Conservation (phyloP, 2,888 invertebrate genomes). For the Hipparchia sbordonii region DNA sequence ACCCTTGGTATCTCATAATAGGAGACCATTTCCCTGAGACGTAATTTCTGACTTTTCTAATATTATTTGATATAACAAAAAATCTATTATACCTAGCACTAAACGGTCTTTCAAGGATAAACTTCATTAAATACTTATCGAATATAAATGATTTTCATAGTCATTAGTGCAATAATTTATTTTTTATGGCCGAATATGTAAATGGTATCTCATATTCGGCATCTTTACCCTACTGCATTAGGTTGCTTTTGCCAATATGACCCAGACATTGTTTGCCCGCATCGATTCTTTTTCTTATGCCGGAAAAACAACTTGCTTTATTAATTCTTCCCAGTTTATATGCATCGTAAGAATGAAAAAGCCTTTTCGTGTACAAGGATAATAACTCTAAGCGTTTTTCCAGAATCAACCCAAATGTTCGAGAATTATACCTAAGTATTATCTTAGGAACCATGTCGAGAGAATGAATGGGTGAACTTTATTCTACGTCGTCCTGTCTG, state of each 20-base stretch:
- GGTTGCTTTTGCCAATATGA: conserved; percentile 25
- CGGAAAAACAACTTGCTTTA: conserved; percentile 61
- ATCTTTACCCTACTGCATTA: too few relatives aligned
- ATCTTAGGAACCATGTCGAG: neutral
- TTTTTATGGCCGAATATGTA: too few relatives aligned
- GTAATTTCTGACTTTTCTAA: too few relatives aligned
- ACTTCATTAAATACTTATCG: too few relatives aligned
- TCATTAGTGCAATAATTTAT: too few relatives aligned
- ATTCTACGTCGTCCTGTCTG: neutral
- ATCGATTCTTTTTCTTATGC: conserved; percentile 52
- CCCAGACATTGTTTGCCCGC: conserved; percentile 59
- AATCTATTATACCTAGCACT: too few relatives aligned
- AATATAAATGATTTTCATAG: too few relatives aligned
- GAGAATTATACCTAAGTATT: neutral
- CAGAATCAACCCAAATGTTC: neutral
- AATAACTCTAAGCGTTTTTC: neutral
- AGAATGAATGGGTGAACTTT: neutral
- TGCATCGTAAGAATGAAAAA: conserved; percentile 41
- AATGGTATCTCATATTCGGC: too few relatives aligned
- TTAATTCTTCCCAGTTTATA: conserved; percentile 62
- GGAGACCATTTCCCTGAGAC: too few relatives aligned
- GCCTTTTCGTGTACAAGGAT: conserved; percentile 37
- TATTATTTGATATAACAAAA: too few relatives aligned
- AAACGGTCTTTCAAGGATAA: too few relatives aligned
- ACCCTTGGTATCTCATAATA: too few relatives aligned